Conservation (phyloP, 1,140 invertebrate species). For the Oedothorax gibbosus region DNA sequence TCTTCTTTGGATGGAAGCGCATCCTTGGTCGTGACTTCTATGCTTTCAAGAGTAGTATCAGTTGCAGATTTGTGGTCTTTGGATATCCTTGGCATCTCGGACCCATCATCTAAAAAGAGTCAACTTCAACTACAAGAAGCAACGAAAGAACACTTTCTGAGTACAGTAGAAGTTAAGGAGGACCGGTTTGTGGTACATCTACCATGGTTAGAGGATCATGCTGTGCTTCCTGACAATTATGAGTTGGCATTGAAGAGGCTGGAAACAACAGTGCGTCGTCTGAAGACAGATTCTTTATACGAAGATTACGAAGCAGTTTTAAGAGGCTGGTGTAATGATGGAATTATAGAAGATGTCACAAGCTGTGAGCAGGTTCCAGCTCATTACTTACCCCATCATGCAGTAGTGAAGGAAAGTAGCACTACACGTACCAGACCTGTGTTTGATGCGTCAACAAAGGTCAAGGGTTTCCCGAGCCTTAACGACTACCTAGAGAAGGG, state of each 20-base stretch:
- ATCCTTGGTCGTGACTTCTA: constrained; percentile 39
- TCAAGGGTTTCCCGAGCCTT: background rate
- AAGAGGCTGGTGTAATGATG: background rate
- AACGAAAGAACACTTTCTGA: constrained; percentile 64
- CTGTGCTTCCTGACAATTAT: constrained; percentile 62
- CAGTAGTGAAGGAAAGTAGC: background rate
- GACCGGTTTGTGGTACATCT: constrained; percentile 65
- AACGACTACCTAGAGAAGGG: constrained; percentile 2
- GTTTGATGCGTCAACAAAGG: constrained; percentile 7
- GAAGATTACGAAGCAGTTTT: constrained; percentile 58
- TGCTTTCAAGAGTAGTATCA: constrained; percentile 58
- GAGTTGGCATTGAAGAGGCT: constrained; percentile 62
- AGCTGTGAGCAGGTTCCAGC: background rate
- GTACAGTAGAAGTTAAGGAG: constrained; percentile 63
- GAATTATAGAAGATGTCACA: constrained; percentile 13
- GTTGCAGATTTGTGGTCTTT: constrained; percentile 67
- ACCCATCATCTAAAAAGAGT: constrained; percentile 65
- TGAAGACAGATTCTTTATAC: constrained; percentile 61
- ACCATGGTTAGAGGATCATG: constrained; percentile 65
- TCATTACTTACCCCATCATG: constrained; percentile 7
- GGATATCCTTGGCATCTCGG: constrained; percentile 67
- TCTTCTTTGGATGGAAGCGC: background rate
- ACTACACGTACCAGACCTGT: background rate
- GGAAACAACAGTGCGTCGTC: constrained; percentile 58
- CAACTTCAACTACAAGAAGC: constrained; percentile 61